Percentiles rank a stretch among this genome's conserved stretches.
phyloP scores from a whole-genome alignment of 1,140 invertebrate species.

The Micrasema minimum region DNA sequence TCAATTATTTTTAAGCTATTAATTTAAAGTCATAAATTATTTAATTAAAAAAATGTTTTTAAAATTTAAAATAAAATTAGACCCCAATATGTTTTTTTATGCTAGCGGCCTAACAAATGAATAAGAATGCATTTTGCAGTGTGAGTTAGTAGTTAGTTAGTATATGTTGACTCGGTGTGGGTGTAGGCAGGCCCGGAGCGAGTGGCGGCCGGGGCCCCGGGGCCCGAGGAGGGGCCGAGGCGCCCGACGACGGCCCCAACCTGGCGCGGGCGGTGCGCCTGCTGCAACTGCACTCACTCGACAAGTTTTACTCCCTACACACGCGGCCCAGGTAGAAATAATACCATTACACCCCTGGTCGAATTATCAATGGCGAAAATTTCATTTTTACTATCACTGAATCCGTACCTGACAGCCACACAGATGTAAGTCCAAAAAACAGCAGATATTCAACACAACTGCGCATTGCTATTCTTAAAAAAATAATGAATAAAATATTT shows the following conservation, averaged over 20 bases:
- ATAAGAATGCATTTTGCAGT: too few species aligned
- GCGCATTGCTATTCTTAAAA: neutral
- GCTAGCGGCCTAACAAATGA: too few species aligned
- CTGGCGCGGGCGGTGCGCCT: constrained; percentile 60
- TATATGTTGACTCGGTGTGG: constrained; percentile 38
- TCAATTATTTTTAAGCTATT: too few species aligned
- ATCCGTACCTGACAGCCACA: neutral
- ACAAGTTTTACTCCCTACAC: constrained; percentile 67
- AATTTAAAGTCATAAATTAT: too few species aligned
- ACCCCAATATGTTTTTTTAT: too few species aligned
- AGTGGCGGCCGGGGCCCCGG: constrained; percentile 55
- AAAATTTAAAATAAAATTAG: too few species aligned
- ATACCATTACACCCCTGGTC: neutral
- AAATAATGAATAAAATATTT: neutral
- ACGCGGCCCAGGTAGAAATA: constrained; percentile 65
- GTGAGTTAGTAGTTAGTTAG: neutral
- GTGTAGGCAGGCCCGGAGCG: constrained; percentile 56
- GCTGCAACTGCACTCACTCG: constrained; percentile 64
- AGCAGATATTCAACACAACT: neutral
- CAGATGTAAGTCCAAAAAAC: neutral
- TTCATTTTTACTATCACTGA: neutral
- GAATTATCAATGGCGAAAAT: neutral
- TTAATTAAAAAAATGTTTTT: too few species aligned
- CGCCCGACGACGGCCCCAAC: too few species aligned
- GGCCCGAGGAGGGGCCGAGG: constrained; percentile 1